These are phyloP conservation scores for Malachius bipustulatus DNA, from an alignment of 2,888 invertebrate genomes.

Conservation along the genomic window DNA sequence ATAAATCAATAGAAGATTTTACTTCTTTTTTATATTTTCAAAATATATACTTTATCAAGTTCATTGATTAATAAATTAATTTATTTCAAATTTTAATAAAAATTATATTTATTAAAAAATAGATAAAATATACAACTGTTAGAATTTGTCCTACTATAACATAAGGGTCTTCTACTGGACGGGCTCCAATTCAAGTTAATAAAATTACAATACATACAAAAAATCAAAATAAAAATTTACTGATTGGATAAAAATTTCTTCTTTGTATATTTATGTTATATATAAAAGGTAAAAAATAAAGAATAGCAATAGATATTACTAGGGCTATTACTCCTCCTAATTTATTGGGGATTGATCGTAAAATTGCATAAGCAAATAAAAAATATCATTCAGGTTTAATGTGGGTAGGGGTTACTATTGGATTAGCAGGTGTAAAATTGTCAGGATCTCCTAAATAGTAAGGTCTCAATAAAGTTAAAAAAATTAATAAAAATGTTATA, in stretches of 20 bases:
- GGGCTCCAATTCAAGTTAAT: too few relatives aligned
- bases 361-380: conserved; percentile 68
- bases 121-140: conserved; percentile 47
- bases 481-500: too few relatives aligned
- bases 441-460: conserved; percentile 56
- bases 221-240: conserved; percentile 49
- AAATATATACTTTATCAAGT: too few relatives aligned
- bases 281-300: too few relatives aligned
- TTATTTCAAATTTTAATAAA: too few relatives aligned
- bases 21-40: too few relatives aligned
- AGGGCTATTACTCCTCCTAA: conserved; percentile 55
- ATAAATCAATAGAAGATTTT: too few relatives aligned
- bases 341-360: conserved; percentile 69
- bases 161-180: conserved; percentile 57
- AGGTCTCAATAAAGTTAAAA: too few relatives aligned
- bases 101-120: conserved; percentile 42
- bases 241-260: conserved; percentile 49
- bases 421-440: conserved; percentile 61
- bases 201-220: conserved; percentile 38
- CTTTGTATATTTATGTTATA: too few relatives aligned
- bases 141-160: conserved; percentile 48
- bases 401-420: conserved; percentile 56
- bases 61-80: too few relatives aligned
- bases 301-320: conserved; percentile 53
- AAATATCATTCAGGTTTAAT: conserved; percentile 83